phyloP scores from a whole-genome alignment of 2,888 invertebrate genomes.

The Didymodactylos carnosus region DNA sequence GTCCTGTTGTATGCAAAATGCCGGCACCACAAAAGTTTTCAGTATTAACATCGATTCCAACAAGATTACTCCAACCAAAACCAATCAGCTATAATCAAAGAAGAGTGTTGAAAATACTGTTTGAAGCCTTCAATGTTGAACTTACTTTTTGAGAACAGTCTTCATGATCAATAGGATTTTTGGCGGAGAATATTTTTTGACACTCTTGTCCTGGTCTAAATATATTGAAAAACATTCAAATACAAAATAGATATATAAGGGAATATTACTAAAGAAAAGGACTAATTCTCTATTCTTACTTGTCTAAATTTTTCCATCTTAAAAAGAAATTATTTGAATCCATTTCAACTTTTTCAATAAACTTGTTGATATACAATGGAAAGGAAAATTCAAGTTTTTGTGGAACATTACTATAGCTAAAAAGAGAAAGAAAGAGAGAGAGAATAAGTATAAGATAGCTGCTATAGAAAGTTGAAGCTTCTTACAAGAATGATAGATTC shows the following conservation, averaged over 20 bases:
- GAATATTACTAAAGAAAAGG: not conserved
- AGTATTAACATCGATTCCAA: conserved; percentile 83
- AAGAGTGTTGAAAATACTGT: too few species aligned
- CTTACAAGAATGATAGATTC: conserved; percentile 30
- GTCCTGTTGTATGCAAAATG: conserved; percentile 76
- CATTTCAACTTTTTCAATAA: conserved; percentile 97
- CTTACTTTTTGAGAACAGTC: conserved; percentile 64
- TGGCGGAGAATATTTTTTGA: conserved; percentile 90
- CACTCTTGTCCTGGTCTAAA: conserved; percentile 63
- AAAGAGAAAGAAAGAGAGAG: conserved; percentile 33
- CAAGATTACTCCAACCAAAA: conserved; percentile 82
- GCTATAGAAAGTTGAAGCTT: too few species aligned
- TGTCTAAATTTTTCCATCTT: conserved; percentile 89
- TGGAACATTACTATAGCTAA: conserved; percentile 66
- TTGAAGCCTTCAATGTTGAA: not conserved
- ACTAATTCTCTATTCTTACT: conserved; percentile 41
- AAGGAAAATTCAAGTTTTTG: conserved; percentile 70
- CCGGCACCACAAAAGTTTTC: conserved; percentile 98
- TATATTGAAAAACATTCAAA: not conserved
- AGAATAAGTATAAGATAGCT: conserved; percentile 28
- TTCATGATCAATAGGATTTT: conserved; percentile 63
- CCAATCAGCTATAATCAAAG: conserved; percentile 41
- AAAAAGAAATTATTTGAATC: conserved; percentile 92
- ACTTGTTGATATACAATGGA: conserved; percentile 86
- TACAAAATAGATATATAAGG: not conserved